Evolutionary conservation across 2,888 invertebrate genomes (phyloP), one percentile per base, ranked within the genome.

Genomic region (Disparrhopalites patrizii): DNA sequence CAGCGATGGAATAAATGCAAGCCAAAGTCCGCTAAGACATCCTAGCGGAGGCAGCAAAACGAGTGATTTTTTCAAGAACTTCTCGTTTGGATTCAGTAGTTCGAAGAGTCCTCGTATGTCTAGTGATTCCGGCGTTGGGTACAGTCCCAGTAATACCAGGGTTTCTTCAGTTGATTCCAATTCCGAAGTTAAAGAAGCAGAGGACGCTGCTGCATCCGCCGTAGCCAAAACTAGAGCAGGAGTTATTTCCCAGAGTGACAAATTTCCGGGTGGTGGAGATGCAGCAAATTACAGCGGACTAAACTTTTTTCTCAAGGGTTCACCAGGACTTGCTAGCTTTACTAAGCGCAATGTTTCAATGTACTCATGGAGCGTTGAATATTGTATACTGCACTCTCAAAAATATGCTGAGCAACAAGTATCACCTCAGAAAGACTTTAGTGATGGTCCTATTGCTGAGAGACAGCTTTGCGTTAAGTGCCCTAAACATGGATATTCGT

Each of bases 351-450:
- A 78, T 33, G 71, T 77, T 15, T 76, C 75, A 28, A 71, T 70
- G 63, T 90, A 89, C 76, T 85, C 88, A 10, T 95, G 95, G 91
- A 90, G 93, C 82, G 90, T 97, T 27, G 98, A 99, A 81, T 93
- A 96, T 79, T 97, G 97, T 80, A 93, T 98, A 77, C 83, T 96
- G 62, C 72, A 74, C 47, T 69, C 71, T 10, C 75, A 75, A 58
- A 73, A 68, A 38, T 68, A 68, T 33, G 68, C 68, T 10, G 71
- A 71, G 47, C 4, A 18, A n/a, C 57, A 18, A 62, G 27, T 51
- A 27, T 36, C 47, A n/a, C 25, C 36, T 50, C 50, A 61, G n/a
- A 52, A 52, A 1, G 27, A 28, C 28, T 1, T 28, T 27, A 28
- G 7, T 8, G 54, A n/a, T 27, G 18, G 5, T 25, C 3, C 10